phyloP scores from a whole-genome alignment of 2,113 vertebrate genomes.

The Sylvia atricapilla region DNA sequence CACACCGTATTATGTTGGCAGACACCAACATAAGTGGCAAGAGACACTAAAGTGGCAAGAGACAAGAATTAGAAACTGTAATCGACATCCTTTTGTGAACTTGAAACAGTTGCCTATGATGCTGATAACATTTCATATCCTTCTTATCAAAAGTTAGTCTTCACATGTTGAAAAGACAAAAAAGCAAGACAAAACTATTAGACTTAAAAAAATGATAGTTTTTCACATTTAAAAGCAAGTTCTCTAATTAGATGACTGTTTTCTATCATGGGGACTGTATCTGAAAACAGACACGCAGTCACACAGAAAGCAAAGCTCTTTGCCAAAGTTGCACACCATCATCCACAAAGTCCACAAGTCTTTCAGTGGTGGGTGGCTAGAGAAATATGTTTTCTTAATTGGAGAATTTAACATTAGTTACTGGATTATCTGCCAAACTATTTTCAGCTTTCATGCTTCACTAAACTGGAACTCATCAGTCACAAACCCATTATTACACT shows the following conservation, averaged over 20 bases:
- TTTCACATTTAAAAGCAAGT: neutral
- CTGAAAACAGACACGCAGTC: neutral
- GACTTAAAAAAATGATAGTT: neutral
- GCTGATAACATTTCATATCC: neutral
- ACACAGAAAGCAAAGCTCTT: neutral
- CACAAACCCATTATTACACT: constrained; percentile 56
- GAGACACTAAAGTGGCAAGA: neutral
- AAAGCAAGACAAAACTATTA: neutral
- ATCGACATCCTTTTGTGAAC: neutral
- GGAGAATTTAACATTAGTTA: neutral
- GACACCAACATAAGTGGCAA: neutral
- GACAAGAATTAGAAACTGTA: neutral
- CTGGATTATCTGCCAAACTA: constrained; percentile 47
- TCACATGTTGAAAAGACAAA: neutral
- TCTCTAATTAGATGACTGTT: neutral
- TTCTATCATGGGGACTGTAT: neutral
- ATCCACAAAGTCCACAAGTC: neutral
- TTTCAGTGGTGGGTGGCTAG: neutral
- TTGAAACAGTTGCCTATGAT: neutral
- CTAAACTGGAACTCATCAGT: constrained; percentile 36
- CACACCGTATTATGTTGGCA: neutral
- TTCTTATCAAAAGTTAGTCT: neutral
- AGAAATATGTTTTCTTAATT: neutral
- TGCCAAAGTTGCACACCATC: neutral
- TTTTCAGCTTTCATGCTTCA: constrained; percentile 56